Evolutionary conservation across 2,888 invertebrate genomes (phyloP), one percentile per base, ranked within the genome.

Genomic region (Myopa testacea): DNA sequence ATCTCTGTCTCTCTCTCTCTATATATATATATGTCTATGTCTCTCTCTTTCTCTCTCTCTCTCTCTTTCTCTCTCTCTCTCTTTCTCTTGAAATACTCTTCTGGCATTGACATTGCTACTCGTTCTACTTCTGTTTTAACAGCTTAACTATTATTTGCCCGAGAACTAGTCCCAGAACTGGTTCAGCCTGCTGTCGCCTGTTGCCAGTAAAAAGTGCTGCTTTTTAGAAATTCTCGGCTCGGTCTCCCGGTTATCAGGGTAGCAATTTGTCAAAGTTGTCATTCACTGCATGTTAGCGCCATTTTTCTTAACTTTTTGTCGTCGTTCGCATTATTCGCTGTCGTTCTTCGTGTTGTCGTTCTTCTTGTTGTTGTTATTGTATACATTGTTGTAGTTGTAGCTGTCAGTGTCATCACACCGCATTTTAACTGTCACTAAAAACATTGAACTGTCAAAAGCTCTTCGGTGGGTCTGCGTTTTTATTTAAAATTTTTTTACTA

Each of bases 351-450:
- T 52, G 70, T 58, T 71, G 55, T 67, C 38, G 40, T 67, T n/a
- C 4, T 71, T 62, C 4, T 73, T 63, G 70, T 58, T 71, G 55
- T 67, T 67, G 40, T 67, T n/a, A 10, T 16, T 67, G 10, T 67
- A 34, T 52, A 26, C 19, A 55, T 60, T 72, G 19, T 72, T 60
- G n/a, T 60, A 60, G 68, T 75, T 75, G 68, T 68, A 40, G 58
- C 68, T 75, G 69, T 75, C 75, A 75, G 58, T 75, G 75, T 75
- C 75, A 75, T 75, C 75, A 45, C 58, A 38, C 75, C 37, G 55
- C 75, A 68, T 75, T 75, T 16, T 26, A 58, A 16, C 75, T 69
- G 75, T 75, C 75, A 60, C 26, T 58, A 68, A 45, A 45, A 75
- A 34, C 34, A 69, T 69, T 58, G 60, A 75, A 75, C 68, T 68